Conservation (phyloP, 2,888 invertebrate genomes). For the Drosophila affinis region DNA sequence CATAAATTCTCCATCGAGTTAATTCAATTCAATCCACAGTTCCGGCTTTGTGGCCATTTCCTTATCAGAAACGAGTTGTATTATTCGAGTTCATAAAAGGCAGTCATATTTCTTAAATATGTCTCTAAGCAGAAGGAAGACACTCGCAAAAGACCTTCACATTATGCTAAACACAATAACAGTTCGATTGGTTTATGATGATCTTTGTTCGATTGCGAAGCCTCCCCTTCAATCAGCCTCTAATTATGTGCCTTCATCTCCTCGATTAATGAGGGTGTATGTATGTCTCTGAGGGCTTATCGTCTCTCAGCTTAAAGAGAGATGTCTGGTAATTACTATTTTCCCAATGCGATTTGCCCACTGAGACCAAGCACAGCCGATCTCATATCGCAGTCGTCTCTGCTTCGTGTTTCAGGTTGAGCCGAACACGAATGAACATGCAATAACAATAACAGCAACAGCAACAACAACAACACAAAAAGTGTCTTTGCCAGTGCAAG, state of each 20-base stretch:
- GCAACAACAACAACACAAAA: background rate
- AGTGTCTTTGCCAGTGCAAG: no score
- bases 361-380: background rate
- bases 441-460: background rate
- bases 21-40: conserved; percentile 53
- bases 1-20: conserved; percentile 33
- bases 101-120: conserved; percentile 41
- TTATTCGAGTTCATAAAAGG: conserved; percentile 24
- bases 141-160: conserved; percentile 32
- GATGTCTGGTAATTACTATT: background rate
- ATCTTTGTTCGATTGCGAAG: conserved; percentile 19
- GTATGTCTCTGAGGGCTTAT: background rate
- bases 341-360: background rate
- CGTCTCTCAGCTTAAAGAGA: conserved; percentile 22
- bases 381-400: background rate
- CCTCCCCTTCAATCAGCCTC: conserved; percentile 3
- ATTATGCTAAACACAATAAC: conserved; percentile 38
- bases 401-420: background rate
- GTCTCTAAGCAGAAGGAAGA: conserved; percentile 19
- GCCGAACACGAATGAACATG: background rate
- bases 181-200: conserved; percentile 23
- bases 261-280: conserved; percentile 20
- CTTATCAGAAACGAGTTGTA: conserved; percentile 48
- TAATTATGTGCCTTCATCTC: conserved; percentile 24
- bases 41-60: conserved; percentile 66